phyloP scores from a whole-genome alignment of 2,113 vertebrate genomes.

The Prionailurus bengalensis region DNA sequence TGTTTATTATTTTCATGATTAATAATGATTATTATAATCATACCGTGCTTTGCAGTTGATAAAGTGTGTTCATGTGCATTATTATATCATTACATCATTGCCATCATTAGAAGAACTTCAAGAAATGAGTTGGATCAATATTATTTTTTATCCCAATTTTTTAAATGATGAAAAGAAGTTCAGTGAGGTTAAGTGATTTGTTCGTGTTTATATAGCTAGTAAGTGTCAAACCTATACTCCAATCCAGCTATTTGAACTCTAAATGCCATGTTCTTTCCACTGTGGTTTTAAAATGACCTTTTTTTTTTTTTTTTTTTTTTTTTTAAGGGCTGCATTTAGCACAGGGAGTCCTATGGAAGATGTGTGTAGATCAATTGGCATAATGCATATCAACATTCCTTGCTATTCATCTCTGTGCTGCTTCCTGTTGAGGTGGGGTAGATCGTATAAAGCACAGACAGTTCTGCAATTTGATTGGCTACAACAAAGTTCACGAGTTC shows the following conservation, averaged over 20 bases:
- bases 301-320: neutral
- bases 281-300: constrained; percentile 55
- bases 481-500: neutral
- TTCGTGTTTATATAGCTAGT: constrained; percentile 61
- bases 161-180: constrained; percentile 64
- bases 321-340: neutral
- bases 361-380: neutral
- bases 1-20: constrained; percentile 74
- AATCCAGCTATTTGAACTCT: constrained; percentile 50
- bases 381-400: neutral
- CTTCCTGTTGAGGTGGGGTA: neutral
- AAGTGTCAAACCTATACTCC: constrained; percentile 54
- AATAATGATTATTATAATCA: constrained; percentile 62
- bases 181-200: constrained; percentile 58
- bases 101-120: constrained; percentile 31
- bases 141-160: constrained; percentile 49
- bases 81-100: constrained; percentile 33
- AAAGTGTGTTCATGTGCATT: constrained; percentile 6
- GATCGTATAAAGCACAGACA: neutral
- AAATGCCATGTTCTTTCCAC: constrained; percentile 60
- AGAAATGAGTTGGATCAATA: constrained; percentile 30
- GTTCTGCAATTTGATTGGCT: constrained; percentile 4
- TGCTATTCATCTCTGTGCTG: neutral
- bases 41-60: neutral
- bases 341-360: neutral